Percentiles rank a stretch among this genome's conserved stretches.
Evolutionary conservation across 2,113 vertebrate genomes (phyloP).

Genomic region (Todiramphus chloris): DNA sequence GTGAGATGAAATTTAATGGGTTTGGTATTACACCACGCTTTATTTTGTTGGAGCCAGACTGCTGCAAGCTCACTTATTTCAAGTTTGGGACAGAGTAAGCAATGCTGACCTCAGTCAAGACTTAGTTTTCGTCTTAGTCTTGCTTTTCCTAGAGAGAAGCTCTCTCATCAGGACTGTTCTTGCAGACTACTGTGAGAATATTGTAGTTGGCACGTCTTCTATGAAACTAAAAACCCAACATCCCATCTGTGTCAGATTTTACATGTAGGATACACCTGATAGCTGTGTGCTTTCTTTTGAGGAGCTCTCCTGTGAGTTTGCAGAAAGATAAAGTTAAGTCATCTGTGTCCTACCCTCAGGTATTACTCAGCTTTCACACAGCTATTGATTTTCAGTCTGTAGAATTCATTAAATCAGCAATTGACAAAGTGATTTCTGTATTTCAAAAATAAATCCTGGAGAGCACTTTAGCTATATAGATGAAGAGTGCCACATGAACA

Average conservation of each 20-base stretch:
- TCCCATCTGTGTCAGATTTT: background rate
- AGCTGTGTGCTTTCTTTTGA: background rate
- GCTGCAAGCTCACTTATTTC: background rate
- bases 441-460: rapidly evolving
- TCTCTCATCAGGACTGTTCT: background rate
- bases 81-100: background rate
- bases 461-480: background rate
- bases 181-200: background rate
- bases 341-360: background rate
- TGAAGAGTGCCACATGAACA: background rate
- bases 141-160: background rate
- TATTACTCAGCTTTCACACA: background rate
- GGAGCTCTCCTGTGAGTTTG: background rate
- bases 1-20: background rate
- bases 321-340: background rate
- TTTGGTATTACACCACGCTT: background rate
- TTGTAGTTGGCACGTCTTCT: background rate
- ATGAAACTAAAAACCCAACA: background rate
- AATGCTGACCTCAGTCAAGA: background rate
- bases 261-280: background rate
- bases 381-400: background rate
- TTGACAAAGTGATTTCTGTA: background rate
- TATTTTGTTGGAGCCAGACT: background rate
- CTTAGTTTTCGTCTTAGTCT: background rate
- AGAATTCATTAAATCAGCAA: background rate